Conservation (phyloP, 2,113 vertebrate species). For the Neolamprologus variostigma region DNA sequence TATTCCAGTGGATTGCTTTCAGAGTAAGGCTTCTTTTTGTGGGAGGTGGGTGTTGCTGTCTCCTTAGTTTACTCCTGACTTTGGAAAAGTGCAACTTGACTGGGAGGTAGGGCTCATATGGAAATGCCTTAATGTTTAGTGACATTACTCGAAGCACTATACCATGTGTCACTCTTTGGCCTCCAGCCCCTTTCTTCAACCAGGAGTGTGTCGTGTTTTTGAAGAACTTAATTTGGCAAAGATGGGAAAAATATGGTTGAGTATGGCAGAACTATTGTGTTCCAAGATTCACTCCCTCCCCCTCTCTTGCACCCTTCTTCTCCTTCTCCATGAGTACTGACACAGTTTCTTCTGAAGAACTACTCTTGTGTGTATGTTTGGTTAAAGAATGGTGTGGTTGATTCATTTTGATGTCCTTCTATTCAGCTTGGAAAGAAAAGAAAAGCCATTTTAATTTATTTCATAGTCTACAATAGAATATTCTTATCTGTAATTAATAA, state of each 20-base stretch:
- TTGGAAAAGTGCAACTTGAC: constrained; percentile 43
- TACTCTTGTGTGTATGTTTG: neutral
- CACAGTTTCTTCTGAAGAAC: neutral
- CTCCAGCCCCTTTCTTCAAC: constrained; percentile 37
- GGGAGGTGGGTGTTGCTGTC: constrained; percentile 26
- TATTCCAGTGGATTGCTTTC: neutral
- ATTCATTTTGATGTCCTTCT: neutral
- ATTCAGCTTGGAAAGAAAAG: neutral
- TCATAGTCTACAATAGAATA: neutral
- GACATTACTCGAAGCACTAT: constrained; percentile 52
- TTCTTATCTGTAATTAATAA: neutral
- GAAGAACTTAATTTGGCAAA: neutral
- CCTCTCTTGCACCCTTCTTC: neutral
- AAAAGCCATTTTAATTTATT: neutral
- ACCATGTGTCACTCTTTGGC: constrained; percentile 60
- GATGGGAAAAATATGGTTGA: neutral
- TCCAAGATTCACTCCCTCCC: neutral
- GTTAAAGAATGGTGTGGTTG: neutral
- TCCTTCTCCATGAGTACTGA: neutral
- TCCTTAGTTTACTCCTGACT: constrained; percentile 43
- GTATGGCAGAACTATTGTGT: neutral
- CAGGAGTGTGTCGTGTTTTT: constrained; percentile 16
- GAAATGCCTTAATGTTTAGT: constrained; percentile 60
- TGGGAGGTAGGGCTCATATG: constrained; percentile 40
- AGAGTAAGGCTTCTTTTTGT: neutral